Evolutionary conservation across 2,888 invertebrate genomes (phyloP), one percentile per base, ranked within the genome.

Genomic region (Achlya flavicornis): DNA sequence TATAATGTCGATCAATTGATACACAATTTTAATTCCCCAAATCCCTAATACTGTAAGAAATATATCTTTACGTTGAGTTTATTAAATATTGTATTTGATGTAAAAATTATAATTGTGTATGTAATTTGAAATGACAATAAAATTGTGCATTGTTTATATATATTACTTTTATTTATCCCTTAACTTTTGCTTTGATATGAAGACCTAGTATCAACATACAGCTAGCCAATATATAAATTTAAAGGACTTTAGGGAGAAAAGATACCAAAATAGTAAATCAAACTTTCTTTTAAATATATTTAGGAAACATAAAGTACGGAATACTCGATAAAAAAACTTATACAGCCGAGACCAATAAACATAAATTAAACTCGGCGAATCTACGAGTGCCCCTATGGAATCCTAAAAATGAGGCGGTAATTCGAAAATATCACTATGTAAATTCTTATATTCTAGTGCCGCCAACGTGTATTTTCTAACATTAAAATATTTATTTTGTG

Each of bases 1-100:
- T 76, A 68, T 62, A 64, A 71, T 80, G 81, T 84, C 83, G 68
- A 79, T 86, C 81, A 79, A 88, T 91, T 89, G 80, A 89, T 91
- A 92, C 92, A 92, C 92, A 92, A 92, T 92, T 92, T 83, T 90
- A 90, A 90, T 90, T 86, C 80, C n/a, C n/a, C n/a, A n/a, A 79
- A 79, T 77, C 69, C 70, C 69, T 80, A 76, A 69, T 67, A 79
- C 69, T 71, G 71, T 76, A 80, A 74, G 67, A 70, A 75, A 74
- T 69, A 67, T 62, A 26, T 67, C 68, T 68, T 67, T 65, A 63
- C 16, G 62, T 72, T 74, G 72, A 73, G 72, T 70, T 66, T 64
- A 75, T 66, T 64, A 75, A 75, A 73, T 84, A 78, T 84, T 75
- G 76, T 79, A 82, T 81, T 53, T 79, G 80, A 82, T 83, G 77